phyloP scores from a whole-genome alignment of 2,113 vertebrate genomes.

The Zosterops borbonicus region DNA sequence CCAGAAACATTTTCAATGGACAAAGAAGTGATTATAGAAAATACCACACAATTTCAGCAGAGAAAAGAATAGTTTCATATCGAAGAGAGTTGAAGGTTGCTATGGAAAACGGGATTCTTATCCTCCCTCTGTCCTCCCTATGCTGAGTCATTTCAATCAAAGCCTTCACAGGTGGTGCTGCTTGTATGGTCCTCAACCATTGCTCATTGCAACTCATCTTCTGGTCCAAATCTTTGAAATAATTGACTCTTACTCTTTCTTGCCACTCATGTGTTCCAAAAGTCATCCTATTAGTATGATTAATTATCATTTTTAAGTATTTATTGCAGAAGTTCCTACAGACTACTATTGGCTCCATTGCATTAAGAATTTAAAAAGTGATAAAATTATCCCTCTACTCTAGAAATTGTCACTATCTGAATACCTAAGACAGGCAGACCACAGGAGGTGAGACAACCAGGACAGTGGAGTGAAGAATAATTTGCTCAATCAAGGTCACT shows the following conservation, averaged over 20 bases:
- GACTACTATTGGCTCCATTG: neutral
- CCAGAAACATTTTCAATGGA: neutral
- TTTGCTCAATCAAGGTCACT: conserved; percentile 13
- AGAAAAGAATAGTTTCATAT: neutral
- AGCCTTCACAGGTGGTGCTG: neutral
- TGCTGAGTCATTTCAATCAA: neutral
- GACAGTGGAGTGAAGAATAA: neutral
- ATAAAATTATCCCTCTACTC: neutral
- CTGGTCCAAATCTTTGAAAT: neutral
- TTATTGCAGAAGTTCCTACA: neutral
- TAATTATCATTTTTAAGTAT: conserved; percentile 3
- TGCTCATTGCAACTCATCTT: neutral
- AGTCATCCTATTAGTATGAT: neutral
- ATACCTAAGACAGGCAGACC: neutral
- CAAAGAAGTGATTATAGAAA: neutral
- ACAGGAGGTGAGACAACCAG: neutral
- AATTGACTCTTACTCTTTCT: neutral
- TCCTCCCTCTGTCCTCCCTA: neutral
- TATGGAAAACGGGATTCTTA: conserved; percentile 15
- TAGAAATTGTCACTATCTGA: neutral
- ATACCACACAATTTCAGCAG: neutral
- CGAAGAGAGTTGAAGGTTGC: neutral
- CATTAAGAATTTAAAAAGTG: neutral
- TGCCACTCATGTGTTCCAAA: neutral
- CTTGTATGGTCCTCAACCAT: neutral